Percentiles rank a stretch among this genome's conserved stretches.
These are phyloP conservation scores for Gymnarchus niloticus DNA, from an alignment of 2,113 vertebrate species.

Conservation along the genomic window DNA sequence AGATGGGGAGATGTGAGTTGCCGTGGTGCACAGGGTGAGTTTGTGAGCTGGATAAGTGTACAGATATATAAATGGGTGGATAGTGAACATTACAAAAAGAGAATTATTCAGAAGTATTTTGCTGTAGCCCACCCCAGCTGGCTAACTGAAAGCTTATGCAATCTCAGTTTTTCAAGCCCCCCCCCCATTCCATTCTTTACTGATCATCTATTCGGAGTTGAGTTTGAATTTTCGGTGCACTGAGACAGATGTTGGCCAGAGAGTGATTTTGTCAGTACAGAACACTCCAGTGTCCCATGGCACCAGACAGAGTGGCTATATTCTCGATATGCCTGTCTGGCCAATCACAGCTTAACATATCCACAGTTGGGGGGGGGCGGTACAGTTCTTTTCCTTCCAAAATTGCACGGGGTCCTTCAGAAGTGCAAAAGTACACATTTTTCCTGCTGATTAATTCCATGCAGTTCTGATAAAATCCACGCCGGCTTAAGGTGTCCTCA, in stretches of 20 bases:
- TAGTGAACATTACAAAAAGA: conserved; percentile 11
- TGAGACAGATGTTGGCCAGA: background rate
- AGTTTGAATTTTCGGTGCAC: background rate
- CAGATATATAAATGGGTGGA: background rate
- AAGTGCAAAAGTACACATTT: background rate
- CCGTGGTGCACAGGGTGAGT: background rate
- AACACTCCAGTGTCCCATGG: background rate
- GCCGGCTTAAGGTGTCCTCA: background rate
- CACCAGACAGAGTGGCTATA: background rate
- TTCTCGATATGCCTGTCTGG: background rate
- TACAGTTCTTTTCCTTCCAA: background rate
- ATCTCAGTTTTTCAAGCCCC: background rate
- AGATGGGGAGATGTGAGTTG: background rate
- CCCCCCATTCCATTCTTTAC: background rate
- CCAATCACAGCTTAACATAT: conserved; percentile 3
- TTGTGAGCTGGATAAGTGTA: background rate
- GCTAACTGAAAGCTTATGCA: background rate
- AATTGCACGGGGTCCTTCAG: background rate
- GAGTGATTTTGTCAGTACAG: conserved; percentile 4
- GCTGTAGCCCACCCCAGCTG: background rate
- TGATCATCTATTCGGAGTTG: background rate
- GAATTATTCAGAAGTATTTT: background rate
- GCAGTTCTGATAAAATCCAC: background rate
- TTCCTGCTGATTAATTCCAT: background rate
- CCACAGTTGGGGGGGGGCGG: background rate